Percentiles rank a stretch among this genome's conserved stretches.
Evolutionary conservation across 1,140 invertebrate genomes (phyloP).

Genomic region (Heliconius melpomene): DNA sequence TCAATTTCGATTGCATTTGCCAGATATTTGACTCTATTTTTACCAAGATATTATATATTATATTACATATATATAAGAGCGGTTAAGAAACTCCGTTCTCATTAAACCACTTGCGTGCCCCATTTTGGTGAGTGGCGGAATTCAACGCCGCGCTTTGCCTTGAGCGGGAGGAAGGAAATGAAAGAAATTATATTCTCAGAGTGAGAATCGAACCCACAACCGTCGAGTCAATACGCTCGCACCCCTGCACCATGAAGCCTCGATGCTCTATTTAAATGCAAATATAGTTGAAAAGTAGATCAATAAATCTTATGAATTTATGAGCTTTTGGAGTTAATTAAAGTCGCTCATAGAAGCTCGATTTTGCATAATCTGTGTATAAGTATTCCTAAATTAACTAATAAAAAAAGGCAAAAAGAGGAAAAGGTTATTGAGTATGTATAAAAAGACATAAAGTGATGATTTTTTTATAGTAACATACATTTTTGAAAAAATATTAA

Average conservation of each 20-base stretch:
- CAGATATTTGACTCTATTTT: too few species aligned
- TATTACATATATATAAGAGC: too few species aligned
- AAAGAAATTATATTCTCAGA: too few species aligned
- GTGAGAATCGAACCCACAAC: neutral
- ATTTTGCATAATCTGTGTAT: slow-evolving; percentile 6
- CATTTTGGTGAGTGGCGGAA: neutral
- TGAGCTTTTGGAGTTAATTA: neutral
- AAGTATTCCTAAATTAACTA: too few species aligned
- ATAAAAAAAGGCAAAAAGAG: too few species aligned
- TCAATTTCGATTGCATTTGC: too few species aligned
- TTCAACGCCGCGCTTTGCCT: neutral
- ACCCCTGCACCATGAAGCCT: neutral
- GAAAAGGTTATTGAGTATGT: too few species aligned
- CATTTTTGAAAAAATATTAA: too few species aligned
- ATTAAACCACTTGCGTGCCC: neutral
- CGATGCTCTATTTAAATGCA: neutral
- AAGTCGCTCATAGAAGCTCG: neutral
- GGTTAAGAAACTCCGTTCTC: neutral
- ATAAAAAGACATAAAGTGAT: too few species aligned
- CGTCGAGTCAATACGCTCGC: neutral
- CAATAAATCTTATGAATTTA: neutral
- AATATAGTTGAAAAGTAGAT: neutral
- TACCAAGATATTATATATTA: too few species aligned
- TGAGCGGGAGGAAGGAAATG: neutral
- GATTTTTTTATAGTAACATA: too few species aligned